These are phyloP conservation scores for Morelia viridis DNA, from an alignment of 2,797 vertebrate species.

Conservation along the genomic window DNA sequence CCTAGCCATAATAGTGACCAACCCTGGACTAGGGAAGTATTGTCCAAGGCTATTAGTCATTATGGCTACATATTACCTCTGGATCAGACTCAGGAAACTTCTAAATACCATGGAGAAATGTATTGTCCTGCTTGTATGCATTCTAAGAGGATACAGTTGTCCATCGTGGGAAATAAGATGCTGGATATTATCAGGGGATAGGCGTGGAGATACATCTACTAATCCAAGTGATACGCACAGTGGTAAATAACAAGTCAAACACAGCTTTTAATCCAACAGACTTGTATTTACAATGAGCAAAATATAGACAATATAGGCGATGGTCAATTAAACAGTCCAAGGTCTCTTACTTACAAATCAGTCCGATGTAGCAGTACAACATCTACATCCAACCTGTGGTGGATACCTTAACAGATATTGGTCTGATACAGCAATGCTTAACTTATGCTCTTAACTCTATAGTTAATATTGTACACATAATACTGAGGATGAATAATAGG, in stretches of 20 bases:
- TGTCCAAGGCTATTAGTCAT: neutral
- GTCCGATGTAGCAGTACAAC: too few species aligned
- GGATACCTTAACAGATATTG: too few species aligned
- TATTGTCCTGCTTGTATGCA: neutral
- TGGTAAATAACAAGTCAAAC: too few species aligned
- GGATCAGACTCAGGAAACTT: neutral
- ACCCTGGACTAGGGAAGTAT: neutral
- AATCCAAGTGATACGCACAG: too few species aligned
- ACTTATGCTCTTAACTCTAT: neutral
- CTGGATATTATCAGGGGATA: too few species aligned
- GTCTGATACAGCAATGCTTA: neutral
- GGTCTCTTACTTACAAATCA: too few species aligned
- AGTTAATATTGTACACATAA: neutral
- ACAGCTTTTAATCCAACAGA: too few species aligned
- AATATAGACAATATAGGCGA: too few species aligned
- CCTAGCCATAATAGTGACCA: neutral
- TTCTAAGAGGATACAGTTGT: neutral
- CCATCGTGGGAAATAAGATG: neutral
- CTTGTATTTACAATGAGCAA: too few species aligned
- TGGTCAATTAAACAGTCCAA: too few species aligned
- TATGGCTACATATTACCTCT: neutral
- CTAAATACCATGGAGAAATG: neutral
- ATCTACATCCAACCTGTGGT: too few species aligned
- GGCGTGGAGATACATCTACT: too few species aligned
- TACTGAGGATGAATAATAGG: neutral